These are phyloP conservation scores for Hirtodrosophila duncani DNA, from an alignment of 2,888 invertebrate species.

Conservation along the genomic window DNA sequence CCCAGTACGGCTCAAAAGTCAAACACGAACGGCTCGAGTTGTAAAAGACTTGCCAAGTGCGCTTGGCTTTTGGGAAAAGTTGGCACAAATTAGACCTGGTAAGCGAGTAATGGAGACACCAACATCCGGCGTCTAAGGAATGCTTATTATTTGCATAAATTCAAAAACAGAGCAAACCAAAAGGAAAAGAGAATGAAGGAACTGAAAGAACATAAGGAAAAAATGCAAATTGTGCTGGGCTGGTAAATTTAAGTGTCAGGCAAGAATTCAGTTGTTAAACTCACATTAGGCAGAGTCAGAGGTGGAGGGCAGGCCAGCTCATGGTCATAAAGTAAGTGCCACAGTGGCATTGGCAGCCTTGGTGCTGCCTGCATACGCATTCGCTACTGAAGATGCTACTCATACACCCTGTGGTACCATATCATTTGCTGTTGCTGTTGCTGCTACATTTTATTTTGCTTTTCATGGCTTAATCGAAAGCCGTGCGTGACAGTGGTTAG, in stretches of 20 bases:
- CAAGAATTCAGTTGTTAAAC: slow-evolving; percentile 67
- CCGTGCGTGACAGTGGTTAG: slow-evolving; percentile 27
- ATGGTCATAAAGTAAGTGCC: slow-evolving; percentile 25
- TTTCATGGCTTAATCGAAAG: slow-evolving; percentile 29
- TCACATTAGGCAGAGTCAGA: slow-evolving; percentile 45
- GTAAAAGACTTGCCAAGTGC: too few relatives aligned
- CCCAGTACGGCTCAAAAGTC: slow-evolving; percentile 27
- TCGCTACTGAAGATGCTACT: slow-evolving; percentile 16
- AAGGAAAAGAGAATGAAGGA: not conserved
- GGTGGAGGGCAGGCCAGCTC: slow-evolving; percentile 14
- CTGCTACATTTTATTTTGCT: not conserved
- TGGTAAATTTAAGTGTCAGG: slow-evolving; percentile 67
- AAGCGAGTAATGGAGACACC: slow-evolving; percentile 65
- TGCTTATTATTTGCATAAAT: slow-evolving; percentile 68
- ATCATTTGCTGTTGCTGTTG: not conserved
- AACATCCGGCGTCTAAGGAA: slow-evolving; percentile 32
- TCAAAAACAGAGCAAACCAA: slow-evolving; percentile 17
- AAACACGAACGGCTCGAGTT: slow-evolving; percentile 42
- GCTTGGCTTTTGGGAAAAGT: slow-evolving; percentile 38
- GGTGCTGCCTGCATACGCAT: slow-evolving; percentile 13
- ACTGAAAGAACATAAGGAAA: slow-evolving; percentile 39
- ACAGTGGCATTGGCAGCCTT: too few relatives aligned
- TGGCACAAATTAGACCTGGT: slow-evolving; percentile 43
- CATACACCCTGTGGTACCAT: slow-evolving; percentile 24
- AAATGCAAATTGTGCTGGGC: slow-evolving; percentile 61